Conservation (phyloP, 1,140 invertebrate species). For the Samia ricini region DNA sequence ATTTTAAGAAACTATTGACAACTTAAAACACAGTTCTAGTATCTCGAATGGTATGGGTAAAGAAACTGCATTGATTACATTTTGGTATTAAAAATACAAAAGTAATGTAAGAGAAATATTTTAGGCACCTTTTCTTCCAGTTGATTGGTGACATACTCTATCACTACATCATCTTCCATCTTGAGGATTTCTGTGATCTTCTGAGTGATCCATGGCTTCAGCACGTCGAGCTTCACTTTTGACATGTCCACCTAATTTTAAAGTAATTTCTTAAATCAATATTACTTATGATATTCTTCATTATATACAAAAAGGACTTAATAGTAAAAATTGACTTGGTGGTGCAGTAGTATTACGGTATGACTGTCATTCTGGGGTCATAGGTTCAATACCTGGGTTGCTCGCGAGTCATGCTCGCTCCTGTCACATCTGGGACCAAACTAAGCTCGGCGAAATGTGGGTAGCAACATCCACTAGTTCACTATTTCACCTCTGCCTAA, state of each 20-base stretch:
- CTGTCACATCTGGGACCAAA: no score
- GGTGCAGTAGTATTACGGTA: no score
- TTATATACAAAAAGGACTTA: no score
- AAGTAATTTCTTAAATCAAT: background rate
- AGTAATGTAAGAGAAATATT: constrained; percentile 20
- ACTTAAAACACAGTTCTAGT: background rate
- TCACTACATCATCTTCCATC: constrained; percentile 98
- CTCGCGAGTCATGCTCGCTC: no score
- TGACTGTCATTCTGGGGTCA: no score
- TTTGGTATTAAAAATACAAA: constrained; percentile 40
- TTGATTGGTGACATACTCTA: constrained; percentile 99
- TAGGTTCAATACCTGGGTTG: no score
- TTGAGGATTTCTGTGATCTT: constrained; percentile 96
- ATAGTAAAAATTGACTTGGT: no score
- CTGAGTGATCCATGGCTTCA: constrained; percentile 99
- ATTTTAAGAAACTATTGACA: constrained; percentile 4
- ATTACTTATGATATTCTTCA: no score
- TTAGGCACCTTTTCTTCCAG: constrained; percentile 91
- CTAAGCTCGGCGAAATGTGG: no score
- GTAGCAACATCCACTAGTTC: no score
- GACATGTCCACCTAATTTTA: constrained; percentile 94
- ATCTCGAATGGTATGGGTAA: constrained; percentile 21
- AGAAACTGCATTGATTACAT: constrained; percentile 77
- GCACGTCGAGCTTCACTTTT: constrained; percentile 97
- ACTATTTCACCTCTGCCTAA: no score